Evolutionary conservation across 2,888 invertebrate genomes (phyloP), one percentile per base, ranked within the genome.

Genomic region (Pinctada fucata): DNA sequence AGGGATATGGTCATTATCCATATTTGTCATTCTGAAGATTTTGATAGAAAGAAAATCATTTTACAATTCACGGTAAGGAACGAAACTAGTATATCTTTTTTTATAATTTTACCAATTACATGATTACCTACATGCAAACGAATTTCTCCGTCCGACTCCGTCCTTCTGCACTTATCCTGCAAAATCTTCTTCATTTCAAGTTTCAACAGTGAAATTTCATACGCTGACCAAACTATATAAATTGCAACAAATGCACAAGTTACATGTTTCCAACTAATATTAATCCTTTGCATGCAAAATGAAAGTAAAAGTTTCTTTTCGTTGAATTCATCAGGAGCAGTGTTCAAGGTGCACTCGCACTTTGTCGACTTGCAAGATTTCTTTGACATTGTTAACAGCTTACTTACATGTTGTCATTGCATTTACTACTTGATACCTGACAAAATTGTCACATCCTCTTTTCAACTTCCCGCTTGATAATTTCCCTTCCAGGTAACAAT

Each of bases 141-240:
- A 31, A 31, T 31, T 31, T 31, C 31, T 31, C 31, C 31, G 31
- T 31, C 31, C 31, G 31, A 31, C 31, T 31, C 31, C 31, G 31
- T 31, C 31, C 31, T 31, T 31, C 31, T 31, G 31, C 31, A 31
- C 31, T 31, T 31, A 31, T 31, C 31, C 31, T 31, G 31, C 31
- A 31, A 31, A 58, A 75, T 66, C 48, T 69, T 63, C 49, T 63
- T 13, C 6, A 78, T 58, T 31, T 78, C 78, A 13, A 64, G 64
- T 69, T 58, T 73, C 63, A 78, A 51, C 16, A 63, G 50, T 63
- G 73, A 68, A 5, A 78, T 78, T 74, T 78, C 69, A 65, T 78
- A 73, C 3, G 70, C 48, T 10, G 78, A 74, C 78, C 78, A 78
- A 8, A 78, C n/a, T 49, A 74, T 64, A 69, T 74, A 78, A 50